A percentile compares a stretch with the other conserved stretches of the same genome.
Evolutionary conservation across 2,113 vertebrate genomes (phyloP).

Genomic region (Sardina pilchardus): DNA sequence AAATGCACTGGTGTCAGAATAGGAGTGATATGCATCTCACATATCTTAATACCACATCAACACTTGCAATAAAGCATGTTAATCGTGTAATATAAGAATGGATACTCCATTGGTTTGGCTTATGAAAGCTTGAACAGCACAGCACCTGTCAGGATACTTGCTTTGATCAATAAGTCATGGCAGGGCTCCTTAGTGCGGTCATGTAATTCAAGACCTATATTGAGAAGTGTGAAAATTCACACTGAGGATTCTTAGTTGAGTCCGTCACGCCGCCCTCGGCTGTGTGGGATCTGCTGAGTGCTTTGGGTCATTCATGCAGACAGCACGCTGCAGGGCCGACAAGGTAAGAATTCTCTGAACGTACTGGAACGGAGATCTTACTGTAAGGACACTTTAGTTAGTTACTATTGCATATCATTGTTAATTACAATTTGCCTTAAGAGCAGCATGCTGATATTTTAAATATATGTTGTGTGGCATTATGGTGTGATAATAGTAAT

Average conservation of each 20-base stretch:
- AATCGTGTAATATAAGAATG: background rate
- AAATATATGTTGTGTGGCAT: too few species aligned
- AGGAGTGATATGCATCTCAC: background rate
- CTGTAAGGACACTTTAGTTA: too few species aligned
- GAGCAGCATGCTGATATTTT: too few species aligned
- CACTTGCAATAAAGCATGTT: background rate
- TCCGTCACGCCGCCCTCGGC: background rate
- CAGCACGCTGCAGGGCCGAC: background rate
- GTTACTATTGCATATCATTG: too few species aligned
- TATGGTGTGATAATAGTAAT: too few species aligned
- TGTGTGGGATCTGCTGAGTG: background rate
- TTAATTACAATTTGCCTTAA: too few species aligned
- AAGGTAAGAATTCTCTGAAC: background rate
- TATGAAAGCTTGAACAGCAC: background rate
- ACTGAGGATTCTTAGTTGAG: background rate
- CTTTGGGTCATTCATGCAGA: background rate
- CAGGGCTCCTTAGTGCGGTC: background rate
- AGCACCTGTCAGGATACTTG: background rate
- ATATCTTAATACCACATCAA: background rate
- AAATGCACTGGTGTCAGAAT: background rate
- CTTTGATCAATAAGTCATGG: background rate
- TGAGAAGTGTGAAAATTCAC: background rate
- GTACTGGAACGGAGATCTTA: too few species aligned
- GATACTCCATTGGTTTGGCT: background rate
- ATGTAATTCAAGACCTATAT: conserved; percentile 3